phyloP scores from a whole-genome alignment of 2,113 vertebrate genomes.

The Grus americana region DNA sequence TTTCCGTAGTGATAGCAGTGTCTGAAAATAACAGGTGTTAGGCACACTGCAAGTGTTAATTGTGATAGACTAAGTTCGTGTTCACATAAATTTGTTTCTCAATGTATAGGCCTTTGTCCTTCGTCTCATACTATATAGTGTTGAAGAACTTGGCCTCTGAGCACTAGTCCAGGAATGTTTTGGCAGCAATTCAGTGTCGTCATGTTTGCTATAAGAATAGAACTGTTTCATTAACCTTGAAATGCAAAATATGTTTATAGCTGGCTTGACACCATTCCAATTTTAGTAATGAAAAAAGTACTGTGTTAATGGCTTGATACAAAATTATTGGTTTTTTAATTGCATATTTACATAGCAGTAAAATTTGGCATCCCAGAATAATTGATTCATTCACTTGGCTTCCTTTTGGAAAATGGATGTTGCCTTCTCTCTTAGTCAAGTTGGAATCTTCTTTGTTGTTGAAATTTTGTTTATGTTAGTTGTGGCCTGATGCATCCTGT shows the following conservation, averaged over 20 bases:
- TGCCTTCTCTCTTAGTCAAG: neutral
- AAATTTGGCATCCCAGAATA: neutral
- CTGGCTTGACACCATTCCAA: neutral
- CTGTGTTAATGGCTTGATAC: neutral
- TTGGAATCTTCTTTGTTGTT: neutral
- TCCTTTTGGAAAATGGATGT: neutral
- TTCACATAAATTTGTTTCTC: neutral
- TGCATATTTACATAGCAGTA: neutral
- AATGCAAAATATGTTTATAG: neutral
- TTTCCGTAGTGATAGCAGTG: neutral
- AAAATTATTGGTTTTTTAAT: neutral
- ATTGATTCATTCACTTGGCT: neutral
- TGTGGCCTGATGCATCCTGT: neutral
- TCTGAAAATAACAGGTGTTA: neutral
- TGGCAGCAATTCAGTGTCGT: neutral
- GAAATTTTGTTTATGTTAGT: neutral
- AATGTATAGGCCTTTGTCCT: neutral
- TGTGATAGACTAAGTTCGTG: neutral
- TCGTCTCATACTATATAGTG: neutral
- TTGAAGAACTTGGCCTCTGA: neutral
- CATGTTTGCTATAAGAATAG: slow-evolving; percentile 14
- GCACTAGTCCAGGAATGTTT: neutral
- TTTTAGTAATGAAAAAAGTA: neutral
- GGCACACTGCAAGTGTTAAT: neutral
- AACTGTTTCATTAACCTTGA: slow-evolving; percentile 39